These are phyloP conservation scores for Entelurus aequoreus DNA, from an alignment of 2,113 vertebrate genomes.

Conservation along the genomic window DNA sequence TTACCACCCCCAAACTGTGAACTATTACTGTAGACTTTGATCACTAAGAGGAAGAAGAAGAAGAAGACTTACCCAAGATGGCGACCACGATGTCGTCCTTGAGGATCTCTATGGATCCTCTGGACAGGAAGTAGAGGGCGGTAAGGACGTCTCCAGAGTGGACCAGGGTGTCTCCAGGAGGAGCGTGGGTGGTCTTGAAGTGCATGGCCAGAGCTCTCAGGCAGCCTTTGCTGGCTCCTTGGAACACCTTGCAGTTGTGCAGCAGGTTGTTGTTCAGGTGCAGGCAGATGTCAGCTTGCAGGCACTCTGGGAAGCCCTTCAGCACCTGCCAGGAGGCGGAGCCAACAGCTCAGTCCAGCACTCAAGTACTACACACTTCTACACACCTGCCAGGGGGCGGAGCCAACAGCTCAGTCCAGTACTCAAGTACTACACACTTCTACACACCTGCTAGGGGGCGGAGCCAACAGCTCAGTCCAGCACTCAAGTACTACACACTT, in stretches of 20 bases:
- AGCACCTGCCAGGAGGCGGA: slow-evolving; percentile 76
- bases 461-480: too few species aligned
- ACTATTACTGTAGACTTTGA: too few species aligned
- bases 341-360: slow-evolving; percentile 28
- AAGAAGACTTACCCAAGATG: slow-evolving; percentile 84
- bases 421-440: slow-evolving; percentile 5
- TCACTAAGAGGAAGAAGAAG: too few species aligned
- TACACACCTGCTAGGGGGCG: too few species aligned
- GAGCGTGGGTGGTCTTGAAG: slow-evolving; percentile 93
- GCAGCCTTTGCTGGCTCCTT: slow-evolving; percentile 93
- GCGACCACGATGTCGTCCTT: slow-evolving; percentile 97
- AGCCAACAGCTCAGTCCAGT: slow-evolving; percentile 25
- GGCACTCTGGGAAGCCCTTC: slow-evolving; percentile 98
- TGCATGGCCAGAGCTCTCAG: slow-evolving; percentile 95
- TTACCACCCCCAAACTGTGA: too few species aligned
- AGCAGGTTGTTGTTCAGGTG: slow-evolving; percentile 93
- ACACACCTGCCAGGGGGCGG: slow-evolving; percentile 71
- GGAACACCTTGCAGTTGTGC: slow-evolving; percentile 91
- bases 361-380: not conserved
- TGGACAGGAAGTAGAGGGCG: slow-evolving; percentile 92
- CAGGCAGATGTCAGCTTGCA: slow-evolving; percentile 98
- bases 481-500: too few species aligned
- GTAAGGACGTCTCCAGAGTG: slow-evolving; percentile 93
- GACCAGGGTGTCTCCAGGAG: slow-evolving; percentile 95
- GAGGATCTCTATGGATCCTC: slow-evolving; percentile 96